Conservation (phyloP, 2,113 vertebrate species). For the Hystrix brachyura region DNA sequence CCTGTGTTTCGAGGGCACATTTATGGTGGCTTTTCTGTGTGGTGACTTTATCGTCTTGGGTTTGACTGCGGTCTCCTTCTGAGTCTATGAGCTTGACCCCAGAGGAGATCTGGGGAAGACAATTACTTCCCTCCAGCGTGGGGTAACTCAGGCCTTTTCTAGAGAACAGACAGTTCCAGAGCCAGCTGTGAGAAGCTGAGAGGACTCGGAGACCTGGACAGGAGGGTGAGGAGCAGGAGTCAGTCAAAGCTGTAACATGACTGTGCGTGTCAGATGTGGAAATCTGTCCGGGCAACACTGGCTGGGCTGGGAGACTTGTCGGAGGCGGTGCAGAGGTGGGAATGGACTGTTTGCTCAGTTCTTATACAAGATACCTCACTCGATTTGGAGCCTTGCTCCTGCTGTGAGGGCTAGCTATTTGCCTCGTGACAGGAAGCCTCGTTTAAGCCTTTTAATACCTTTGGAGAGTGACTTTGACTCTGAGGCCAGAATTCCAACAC, state of each 20-base stretch:
- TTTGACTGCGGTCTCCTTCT: neutral
- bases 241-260: neutral
- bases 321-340: neutral
- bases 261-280: neutral
- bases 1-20: neutral
- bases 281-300: neutral
- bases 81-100: neutral
- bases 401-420: neutral
- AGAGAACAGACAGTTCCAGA: neutral
- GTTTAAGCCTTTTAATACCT: conserved; percentile 35
- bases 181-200: neutral
- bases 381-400: neutral
- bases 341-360: neutral
- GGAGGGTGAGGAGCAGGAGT: fast-evolving
- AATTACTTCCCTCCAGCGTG: neutral
- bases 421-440: neutral
- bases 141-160: neutral
- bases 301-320: neutral
- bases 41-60: neutral
- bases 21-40: neutral
- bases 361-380: neutral
- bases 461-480: neutral
- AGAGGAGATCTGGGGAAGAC: neutral
- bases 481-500: neutral
- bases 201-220: neutral